phyloP scores from a whole-genome alignment of 2,797 vertebrate species.

The Chiloscyllium punctatum region DNA sequence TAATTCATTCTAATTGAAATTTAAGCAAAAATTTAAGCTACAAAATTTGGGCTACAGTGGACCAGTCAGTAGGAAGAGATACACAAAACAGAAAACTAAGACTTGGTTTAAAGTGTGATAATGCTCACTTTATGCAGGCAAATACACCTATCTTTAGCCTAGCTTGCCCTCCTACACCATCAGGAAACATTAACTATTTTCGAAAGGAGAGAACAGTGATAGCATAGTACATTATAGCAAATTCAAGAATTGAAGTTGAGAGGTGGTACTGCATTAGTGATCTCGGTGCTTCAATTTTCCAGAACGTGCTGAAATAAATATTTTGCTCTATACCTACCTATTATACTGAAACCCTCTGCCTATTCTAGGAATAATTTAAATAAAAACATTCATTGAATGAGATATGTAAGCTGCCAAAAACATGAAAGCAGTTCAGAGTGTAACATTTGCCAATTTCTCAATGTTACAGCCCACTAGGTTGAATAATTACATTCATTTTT shows the following conservation, averaged over 20 bases:
- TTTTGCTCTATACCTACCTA: not conserved
- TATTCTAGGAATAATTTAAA: not conserved
- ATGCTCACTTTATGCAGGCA: not conserved
- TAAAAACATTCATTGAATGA: not conserved
- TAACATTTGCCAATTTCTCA: not conserved
- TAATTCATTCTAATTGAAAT: too few relatives aligned
- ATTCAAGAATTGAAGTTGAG: not conserved
- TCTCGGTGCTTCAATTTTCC: not conserved
- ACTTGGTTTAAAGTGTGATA: not conserved
- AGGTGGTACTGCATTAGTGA: not conserved
- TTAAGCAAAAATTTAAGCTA: not conserved
- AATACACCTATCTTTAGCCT: not conserved
- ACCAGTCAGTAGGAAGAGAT: not conserved
- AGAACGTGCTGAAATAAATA: not conserved
- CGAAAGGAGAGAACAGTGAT: not conserved
- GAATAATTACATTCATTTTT: not conserved
- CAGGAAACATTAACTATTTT: not conserved
- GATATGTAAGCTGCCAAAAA: not conserved
- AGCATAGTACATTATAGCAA: not conserved
- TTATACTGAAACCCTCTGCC: not conserved
- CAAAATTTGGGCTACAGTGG: not conserved
- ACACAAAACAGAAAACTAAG: not conserved
- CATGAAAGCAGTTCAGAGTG: not conserved
- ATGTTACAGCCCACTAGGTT: not conserved
- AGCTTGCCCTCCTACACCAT: too few relatives aligned